Conservation (phyloP, 1,140 invertebrate species). For the Anastrepha obliqua region DNA sequence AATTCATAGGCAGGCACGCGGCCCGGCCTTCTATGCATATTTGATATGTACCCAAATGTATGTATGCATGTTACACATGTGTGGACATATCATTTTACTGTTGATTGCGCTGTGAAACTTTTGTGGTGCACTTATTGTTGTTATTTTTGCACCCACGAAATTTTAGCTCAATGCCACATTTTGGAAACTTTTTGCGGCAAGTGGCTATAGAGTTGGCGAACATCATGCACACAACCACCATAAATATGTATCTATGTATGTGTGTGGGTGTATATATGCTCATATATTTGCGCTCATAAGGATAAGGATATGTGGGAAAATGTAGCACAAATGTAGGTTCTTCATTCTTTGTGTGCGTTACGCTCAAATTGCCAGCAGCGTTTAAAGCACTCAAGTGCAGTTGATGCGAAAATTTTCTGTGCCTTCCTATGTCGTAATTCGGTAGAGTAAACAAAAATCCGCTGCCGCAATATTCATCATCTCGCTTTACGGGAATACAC, state of each 20-base stretch:
- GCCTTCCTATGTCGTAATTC: not conserved
- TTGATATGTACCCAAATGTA: not conserved
- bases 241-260: no score
- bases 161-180: slow-evolving; percentile 20
- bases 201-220: not conserved
- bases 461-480: not conserved
- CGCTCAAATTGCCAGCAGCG: slow-evolving; percentile 4
- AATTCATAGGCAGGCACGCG: not conserved
- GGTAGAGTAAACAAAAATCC: slow-evolving; percentile 11
- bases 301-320: not conserved
- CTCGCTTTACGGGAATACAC: not conserved
- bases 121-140: not conserved
- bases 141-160: not conserved
- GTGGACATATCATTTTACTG: not conserved
- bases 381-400: slow-evolving; percentile 48
- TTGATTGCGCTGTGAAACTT: not conserved
- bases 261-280: no score
- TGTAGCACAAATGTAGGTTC: not conserved
- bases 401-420: slow-evolving; percentile 4
- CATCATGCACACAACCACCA: not conserved
- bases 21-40: not conserved
- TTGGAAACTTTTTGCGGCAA: slow-evolving; percentile 33
- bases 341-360: not conserved
- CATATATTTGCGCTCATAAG: not conserved
- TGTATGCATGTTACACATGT: not conserved